These are phyloP conservation scores for Dascillus cervinus DNA, from an alignment of 2,888 invertebrate species.

Conservation along the genomic window DNA sequence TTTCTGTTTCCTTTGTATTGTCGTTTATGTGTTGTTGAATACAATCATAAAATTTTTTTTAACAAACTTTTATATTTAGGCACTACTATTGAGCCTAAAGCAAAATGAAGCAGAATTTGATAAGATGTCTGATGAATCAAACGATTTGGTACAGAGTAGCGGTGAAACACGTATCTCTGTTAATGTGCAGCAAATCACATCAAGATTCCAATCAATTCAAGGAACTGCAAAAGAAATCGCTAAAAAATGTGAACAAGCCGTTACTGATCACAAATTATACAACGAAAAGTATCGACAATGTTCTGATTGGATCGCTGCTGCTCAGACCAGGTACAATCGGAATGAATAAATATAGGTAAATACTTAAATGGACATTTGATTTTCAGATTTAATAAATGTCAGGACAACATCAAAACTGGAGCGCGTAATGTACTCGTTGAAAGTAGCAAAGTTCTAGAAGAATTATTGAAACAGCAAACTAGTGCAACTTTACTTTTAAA, in stretches of 20 bases:
- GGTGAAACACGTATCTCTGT: constrained; percentile 82
- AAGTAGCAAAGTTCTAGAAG: constrained; percentile 63
- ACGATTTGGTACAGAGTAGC: constrained; percentile 75
- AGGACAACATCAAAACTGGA: constrained; percentile 53
- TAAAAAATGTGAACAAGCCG: constrained; percentile 86
- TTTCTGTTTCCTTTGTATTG: constrained; percentile 5
- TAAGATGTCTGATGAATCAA: constrained; percentile 76
- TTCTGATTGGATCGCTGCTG: constrained; percentile 68
- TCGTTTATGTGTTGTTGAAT: neutral
- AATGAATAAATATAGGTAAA: too few relatives aligned
- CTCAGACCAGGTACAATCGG: constrained; percentile 62
- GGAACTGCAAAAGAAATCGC: constrained; percentile 82
- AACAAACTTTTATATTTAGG: constrained; percentile 44
- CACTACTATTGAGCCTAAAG: constrained; percentile 66
- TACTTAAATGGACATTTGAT: too few relatives aligned
- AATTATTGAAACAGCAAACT: constrained; percentile 66
- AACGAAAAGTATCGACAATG: constrained; percentile 80
- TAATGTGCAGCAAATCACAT: constrained; percentile 82
- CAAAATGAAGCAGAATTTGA: constrained; percentile 84
- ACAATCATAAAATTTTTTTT: too few relatives aligned
- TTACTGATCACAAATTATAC: constrained; percentile 70
- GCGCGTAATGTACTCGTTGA: constrained; percentile 62
- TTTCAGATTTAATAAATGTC: constrained; percentile 58
- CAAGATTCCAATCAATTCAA: constrained; percentile 83
- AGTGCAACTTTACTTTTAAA: constrained; percentile 70